Percentiles rank a stretch among this genome's conserved stretches.
Evolutionary conservation across 2,113 vertebrate species (phyloP).

Genomic region (Nicator chloris): DNA sequence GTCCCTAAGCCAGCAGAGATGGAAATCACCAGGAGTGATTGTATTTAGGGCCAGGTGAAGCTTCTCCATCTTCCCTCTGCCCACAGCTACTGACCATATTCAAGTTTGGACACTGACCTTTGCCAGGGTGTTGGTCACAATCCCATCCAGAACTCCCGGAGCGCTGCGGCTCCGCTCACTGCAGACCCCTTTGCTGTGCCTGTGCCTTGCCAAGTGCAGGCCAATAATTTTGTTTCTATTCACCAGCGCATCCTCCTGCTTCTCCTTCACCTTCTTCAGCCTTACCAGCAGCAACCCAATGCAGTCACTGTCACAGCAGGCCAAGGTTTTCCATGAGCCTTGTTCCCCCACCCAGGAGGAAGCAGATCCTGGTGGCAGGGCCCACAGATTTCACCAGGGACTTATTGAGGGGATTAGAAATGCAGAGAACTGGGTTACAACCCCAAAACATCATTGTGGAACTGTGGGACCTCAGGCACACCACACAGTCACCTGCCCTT

Average conservation of each 20-base stretch:
- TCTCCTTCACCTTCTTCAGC: background rate
- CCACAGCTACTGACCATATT: background rate
- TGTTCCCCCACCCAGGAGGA: background rate
- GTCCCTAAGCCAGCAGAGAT: background rate
- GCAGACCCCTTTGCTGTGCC: background rate
- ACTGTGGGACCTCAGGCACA: rapidly evolving
- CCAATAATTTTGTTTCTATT: background rate
- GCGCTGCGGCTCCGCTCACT: background rate
- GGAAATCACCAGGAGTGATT: background rate
- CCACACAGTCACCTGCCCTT: background rate
- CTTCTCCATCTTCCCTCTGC: background rate
- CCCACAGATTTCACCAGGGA: background rate
- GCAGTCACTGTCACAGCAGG: background rate
- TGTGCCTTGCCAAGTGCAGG: background rate
- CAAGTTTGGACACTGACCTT: background rate
- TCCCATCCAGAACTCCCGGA: background rate
- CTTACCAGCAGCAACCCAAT: background rate
- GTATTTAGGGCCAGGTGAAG: background rate
- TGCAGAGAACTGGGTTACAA: background rate
- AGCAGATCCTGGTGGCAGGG: background rate
- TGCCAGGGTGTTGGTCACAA: background rate
- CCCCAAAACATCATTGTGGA: background rate
- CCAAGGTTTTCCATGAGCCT: background rate
- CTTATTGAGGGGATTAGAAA: background rate
- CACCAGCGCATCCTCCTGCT: background rate